Evolutionary conservation across 2,113 vertebrate species (phyloP), one percentile per base, ranked within the genome.

Genomic region (Embiotoca jacksoni): DNA sequence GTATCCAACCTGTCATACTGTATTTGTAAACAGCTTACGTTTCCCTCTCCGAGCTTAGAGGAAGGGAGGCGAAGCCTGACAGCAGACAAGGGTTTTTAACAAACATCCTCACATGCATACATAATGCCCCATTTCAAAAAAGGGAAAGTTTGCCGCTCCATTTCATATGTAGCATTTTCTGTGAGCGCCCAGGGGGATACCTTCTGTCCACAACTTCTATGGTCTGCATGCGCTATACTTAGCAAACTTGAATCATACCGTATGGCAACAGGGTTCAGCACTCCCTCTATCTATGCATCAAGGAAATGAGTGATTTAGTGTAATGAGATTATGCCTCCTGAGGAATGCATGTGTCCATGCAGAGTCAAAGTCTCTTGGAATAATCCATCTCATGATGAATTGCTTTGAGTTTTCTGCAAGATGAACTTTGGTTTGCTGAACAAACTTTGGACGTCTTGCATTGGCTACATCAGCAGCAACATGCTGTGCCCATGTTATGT

Each of bases 21-120:
- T 92, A 93, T 95, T 92, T 95, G 88, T 91, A 95, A 95, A 94
- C 90, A 93, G 72, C 91, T 91, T 91, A 93, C 84, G 88, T 91
- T 92, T 94, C 89, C 85, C 84, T 93, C 91, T 72, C 46, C 57
- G 73, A 81, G 86, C 85, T 90, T 73, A 82, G 83, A 79, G 93
- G 83, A 85, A 86, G 82, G 90, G 85, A 85, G 86, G 82, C 79
- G 83, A 85, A 90, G 85, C 84, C 89, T 92, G 88, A 91, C 90
- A 89, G 87, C 86, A 91, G 91, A 91, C 91, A 88, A 86, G 88
- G 84, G 73, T 83, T 86, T 87, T 89, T 88, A 89, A 89, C 90
- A 91, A 90, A 92, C 88, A 89, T 82, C 83, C 82, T 80, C 86
- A 84, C 90, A 92, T 92, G 91, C 89, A 93, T 93, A 87, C 86